Base-by-base conservation (phyloP, 2,797 vertebrate species). In the Eospalax fontanierii region DNA sequence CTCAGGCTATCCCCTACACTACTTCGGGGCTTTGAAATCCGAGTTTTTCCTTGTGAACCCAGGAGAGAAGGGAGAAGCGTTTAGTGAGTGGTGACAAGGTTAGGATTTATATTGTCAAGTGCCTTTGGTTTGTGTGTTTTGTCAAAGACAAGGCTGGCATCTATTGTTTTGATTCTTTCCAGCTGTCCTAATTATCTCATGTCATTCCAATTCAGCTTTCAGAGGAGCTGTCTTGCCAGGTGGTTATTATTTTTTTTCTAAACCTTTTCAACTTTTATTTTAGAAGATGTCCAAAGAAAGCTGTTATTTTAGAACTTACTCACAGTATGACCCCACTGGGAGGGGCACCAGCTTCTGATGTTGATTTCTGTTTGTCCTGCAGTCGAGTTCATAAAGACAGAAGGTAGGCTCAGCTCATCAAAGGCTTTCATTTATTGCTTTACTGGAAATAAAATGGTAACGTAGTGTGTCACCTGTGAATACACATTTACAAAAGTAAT, bases 91-190 rank as follows among this genome's bases (percentile, higher is more conserved):
- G 28, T 79, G 92, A 92, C 84, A 92, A 90, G 90, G 87, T 95
- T 18, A 88, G 94, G 86, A 90, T 97, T 93, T 82, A 91, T 70
- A 71, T 80, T 33, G 65, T 83, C 80, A 63, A 3, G 76, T 95
- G 76, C 94, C 70, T 80, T 80, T 80, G 88, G 83, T 94, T 97
- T 96, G 46, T 90, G 89, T 96, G 83, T 92, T 97, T 85, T 54
- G 82, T 70, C 46, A 70, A 84, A 54, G 63, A 84, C 43, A 24
- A 35, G 82, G 54, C 65, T 70, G 43, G 66, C 28, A 4, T 54
- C 43, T 54, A 85, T 85, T 84, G 92, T 96, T 96, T 96, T 97
- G 95, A 97, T 97, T 97, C 95, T 95, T 97, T 97, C 96, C 95
- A 97, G 96, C 90, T 95, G 95, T 95, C 96, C 88, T 96, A 95